phyloP scores from a whole-genome alignment of 2,888 invertebrate genomes.

The Nomada ruficornis region DNA sequence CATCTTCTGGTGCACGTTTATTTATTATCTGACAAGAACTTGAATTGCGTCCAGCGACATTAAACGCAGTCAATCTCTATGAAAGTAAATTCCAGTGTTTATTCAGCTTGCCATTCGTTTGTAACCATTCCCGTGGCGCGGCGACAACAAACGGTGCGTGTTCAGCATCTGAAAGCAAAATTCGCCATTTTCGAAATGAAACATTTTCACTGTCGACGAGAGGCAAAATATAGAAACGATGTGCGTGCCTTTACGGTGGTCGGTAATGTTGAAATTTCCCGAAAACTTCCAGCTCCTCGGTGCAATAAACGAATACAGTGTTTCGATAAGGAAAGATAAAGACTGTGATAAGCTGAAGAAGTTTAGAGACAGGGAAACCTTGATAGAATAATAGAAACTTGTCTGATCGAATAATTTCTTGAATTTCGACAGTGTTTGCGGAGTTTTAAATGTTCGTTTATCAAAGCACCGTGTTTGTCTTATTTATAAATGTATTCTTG shows the following conservation, averaged over 20 bases:
- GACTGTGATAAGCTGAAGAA: no score
- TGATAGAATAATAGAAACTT: no score
- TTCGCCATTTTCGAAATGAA: conserved; percentile 14
- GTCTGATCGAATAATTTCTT: not conserved
- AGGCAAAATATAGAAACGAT: not conserved
- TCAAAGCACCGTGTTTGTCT: not conserved
- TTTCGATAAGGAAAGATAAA: not conserved
- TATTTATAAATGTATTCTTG: conserved; percentile 7
- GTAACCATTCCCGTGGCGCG: not conserved
- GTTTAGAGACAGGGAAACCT: not conserved
- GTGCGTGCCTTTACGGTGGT: no score
- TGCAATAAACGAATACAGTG: not conserved
- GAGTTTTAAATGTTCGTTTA: not conserved
- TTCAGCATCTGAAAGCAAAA: not conserved
- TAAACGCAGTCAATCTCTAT: conserved; percentile 7
- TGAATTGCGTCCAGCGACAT: conserved; percentile 1
- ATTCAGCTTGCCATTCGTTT: not conserved
- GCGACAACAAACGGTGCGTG: not conserved
- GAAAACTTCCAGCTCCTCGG: not conserved
- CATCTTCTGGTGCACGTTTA: conserved; percentile 6
- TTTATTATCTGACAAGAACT: conserved; percentile 17
- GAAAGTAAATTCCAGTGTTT: conserved; percentile 25
- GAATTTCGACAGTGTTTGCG: no score
- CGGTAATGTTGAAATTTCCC: not conserved
- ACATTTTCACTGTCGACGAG: not conserved